Conservation (phyloP, 2,113 vertebrate genomes). For the Conger conger region DNA sequence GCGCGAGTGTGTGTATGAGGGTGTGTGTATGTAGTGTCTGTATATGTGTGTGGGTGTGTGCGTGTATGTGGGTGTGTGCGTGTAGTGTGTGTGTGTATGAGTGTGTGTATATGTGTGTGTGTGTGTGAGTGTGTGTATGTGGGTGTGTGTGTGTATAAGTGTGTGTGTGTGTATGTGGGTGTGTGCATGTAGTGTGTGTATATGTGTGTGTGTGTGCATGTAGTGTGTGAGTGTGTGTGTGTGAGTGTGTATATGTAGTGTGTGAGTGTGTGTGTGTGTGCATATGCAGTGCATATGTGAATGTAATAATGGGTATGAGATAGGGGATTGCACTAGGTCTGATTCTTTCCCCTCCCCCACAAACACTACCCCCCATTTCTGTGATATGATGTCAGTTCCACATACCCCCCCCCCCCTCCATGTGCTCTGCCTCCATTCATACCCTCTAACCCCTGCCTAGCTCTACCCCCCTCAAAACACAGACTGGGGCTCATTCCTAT, state of each 20-base stretch:
- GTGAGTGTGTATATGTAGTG: background rate
- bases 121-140: constrained; percentile 17
- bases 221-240: background rate
- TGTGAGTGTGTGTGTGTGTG: background rate
- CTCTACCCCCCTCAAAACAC: background rate
- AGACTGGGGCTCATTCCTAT: background rate
- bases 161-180: constrained; percentile 19
- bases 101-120: background rate
- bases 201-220: background rate
- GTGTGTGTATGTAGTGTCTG: constrained; percentile 13
- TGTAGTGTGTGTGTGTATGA: too few species aligned
- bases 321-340: background rate
- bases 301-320: background rate
- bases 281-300: background rate
- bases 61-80: too few species aligned
- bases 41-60: constrained; percentile 16
- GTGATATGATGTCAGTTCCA: background rate
- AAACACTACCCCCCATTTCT: background rate
- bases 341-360: background rate
- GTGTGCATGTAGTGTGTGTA: background rate
- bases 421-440: background rate
- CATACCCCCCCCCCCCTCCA: background rate
- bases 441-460: too few species aligned
- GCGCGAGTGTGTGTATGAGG: background rate
- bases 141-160: background rate